Base-by-base conservation (phyloP, 2,888 invertebrate genomes). In the Mimachlamys varia region DNA sequence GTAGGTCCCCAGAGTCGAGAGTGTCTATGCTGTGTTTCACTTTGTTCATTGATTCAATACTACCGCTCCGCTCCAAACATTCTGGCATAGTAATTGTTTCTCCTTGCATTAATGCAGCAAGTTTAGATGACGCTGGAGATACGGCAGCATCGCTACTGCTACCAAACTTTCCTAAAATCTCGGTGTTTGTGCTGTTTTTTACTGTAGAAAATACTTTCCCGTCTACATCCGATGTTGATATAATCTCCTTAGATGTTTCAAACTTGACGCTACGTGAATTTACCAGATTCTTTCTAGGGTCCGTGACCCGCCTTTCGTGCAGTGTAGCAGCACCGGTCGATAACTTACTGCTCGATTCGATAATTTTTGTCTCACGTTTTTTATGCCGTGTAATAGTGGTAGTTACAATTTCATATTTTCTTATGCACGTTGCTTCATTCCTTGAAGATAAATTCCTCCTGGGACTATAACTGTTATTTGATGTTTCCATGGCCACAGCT, bases 361-460 rank as follows among this genome's bases (percentile, higher is more conserved):
- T 76, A 76, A 76, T 76, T 76, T 76, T 76, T 76, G 76, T 76
- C 76, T 76, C 87, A 44, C 88, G 33, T 49, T 88, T 27, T 50
- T 88, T 76, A 62, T 87, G 89, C 49, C 89, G 53, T 27, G 76
- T 50, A 87, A 90, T 90, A 87, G 53, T 90, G 87, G 90, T 89
- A 55, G 90, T 89, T 53, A 90, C 89, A 15, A 89, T 90, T 87
- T 90, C 90, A 89, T 90, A 90, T 88, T 89, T 89, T 38, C 87
- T 89, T 17, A 76, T 76, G 22, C 76, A 76, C 33, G 76, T 76
- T 76, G 76, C 76, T 76, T 76, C 76, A 33, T 76, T 76, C 27
- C 33, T 76, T 33, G 76, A 76, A 76, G 76, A 76, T 76, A 76
- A 76, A 76, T 76, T 76, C 33, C 76, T 27, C 76, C 33, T 76